A percentile compares a stretch with the other conserved stretches of the same genome.
These are phyloP conservation scores for Chrysolina americana DNA, from an alignment of 2,888 invertebrate genomes.

Conservation along the genomic window DNA sequence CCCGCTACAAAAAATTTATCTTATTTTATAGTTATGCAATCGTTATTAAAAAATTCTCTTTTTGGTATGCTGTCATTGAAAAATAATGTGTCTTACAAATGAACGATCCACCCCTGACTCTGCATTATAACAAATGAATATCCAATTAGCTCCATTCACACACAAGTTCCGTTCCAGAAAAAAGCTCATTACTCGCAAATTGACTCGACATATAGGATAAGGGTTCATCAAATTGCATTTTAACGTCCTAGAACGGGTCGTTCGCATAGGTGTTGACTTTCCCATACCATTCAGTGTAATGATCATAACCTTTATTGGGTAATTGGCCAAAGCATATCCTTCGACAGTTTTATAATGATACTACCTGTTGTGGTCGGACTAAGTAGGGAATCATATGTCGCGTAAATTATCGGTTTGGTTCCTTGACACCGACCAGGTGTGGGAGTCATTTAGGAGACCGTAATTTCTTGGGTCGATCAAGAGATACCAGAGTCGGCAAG, in stretches of 20 bases:
- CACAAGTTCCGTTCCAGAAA: slow-evolving; percentile 12
- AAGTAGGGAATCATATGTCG: slow-evolving; percentile 44
- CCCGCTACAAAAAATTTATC: no score
- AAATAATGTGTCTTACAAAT: no score
- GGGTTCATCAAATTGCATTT: slow-evolving; percentile 29
- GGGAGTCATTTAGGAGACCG: slow-evolving; percentile 18
- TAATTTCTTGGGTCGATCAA: slow-evolving; percentile 6
- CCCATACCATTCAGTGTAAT: slow-evolving; percentile 51
- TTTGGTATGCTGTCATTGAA: no score
- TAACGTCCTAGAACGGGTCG: slow-evolving; percentile 21
- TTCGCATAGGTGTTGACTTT: slow-evolving; percentile 47
- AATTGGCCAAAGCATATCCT: slow-evolving; percentile 55
- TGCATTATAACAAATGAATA: background rate
- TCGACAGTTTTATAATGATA: slow-evolving; percentile 48
- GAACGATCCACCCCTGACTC: no score
- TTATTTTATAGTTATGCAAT: no score
- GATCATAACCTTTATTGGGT: slow-evolving; percentile 56
- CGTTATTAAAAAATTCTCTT: background rate
- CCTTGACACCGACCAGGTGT: slow-evolving; percentile 19
- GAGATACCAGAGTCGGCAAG: background rate
- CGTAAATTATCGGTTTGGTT: slow-evolving; percentile 35
- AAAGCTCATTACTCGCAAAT: slow-evolving; percentile 29
- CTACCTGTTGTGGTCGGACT: slow-evolving; percentile 43
- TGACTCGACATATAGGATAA: slow-evolving; percentile 12
- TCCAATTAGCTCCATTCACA: slow-evolving; percentile 19